Evolutionary conservation across 2,888 invertebrate genomes (phyloP).

Genomic region (Melitaea athalia): DNA sequence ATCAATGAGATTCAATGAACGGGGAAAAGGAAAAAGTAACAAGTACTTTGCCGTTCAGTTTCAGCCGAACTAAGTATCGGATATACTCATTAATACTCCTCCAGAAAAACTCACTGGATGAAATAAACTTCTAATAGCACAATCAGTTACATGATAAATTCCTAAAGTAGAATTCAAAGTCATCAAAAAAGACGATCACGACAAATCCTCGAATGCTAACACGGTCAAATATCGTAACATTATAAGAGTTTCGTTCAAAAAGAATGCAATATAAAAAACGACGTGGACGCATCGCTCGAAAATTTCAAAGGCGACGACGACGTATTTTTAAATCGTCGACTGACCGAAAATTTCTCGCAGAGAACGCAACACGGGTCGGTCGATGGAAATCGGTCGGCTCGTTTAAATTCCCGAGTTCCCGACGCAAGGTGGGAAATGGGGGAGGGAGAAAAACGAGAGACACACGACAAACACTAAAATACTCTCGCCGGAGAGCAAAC

Average conservation of each 20-base stretch:
- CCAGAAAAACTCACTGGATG: neutral
- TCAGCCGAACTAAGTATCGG: neutral
- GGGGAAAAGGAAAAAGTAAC: neutral
- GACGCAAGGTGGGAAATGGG: slow-evolving; percentile 70
- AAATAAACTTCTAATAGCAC: neutral
- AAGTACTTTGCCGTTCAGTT: neutral
- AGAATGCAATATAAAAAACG: slow-evolving; percentile 50
- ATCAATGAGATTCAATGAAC: neutral
- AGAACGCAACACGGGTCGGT: slow-evolving; percentile 50
- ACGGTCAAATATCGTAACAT: slow-evolving; percentile 16
- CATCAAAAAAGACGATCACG: neutral
- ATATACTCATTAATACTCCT: neutral
- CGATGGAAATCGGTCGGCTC: slow-evolving; percentile 64
- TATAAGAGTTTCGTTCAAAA: slow-evolving; percentile 35
- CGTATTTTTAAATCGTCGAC: slow-evolving; percentile 54
- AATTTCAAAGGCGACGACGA: slow-evolving; percentile 42
- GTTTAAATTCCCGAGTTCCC: slow-evolving; percentile 77
- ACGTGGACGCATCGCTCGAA: slow-evolving; percentile 43
- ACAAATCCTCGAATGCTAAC: neutral
- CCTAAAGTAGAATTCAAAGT: neutral
- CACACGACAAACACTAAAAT: slow-evolving; percentile 58
- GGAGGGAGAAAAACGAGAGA: slow-evolving; percentile 61
- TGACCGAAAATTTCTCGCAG: slow-evolving; percentile 56
- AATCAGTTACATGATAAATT: neutral
- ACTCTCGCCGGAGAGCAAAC: slow-evolving; percentile 62